phyloP scores from a whole-genome alignment of 2,797 vertebrate genomes.

The Phaenicophaeus curvirostris region DNA sequence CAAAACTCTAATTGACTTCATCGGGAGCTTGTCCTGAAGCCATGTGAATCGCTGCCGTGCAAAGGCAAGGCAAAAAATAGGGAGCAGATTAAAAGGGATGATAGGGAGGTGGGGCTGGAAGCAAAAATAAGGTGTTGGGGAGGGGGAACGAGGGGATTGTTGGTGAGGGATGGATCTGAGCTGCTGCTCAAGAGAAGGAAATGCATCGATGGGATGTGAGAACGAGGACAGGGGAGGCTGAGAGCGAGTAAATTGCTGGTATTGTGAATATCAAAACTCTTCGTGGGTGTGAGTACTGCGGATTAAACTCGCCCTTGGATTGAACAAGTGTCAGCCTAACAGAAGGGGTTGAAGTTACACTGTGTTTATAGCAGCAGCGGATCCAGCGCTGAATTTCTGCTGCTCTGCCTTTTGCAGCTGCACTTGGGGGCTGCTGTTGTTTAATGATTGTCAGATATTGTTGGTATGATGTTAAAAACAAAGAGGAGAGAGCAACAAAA shows the following conservation, averaged over 20 bases:
- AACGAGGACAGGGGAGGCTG: neutral
- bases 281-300: neutral
- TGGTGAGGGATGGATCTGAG: neutral
- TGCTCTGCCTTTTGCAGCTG: neutral
- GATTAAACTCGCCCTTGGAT: neutral
- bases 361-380: no score
- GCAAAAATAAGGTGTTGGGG: neutral
- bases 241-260: neutral
- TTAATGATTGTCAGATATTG: neutral
- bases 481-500: neutral
- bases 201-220: neutral
- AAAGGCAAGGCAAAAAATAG: neutral
- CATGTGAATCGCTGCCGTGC: accelerated
- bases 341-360: neutral
- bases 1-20: neutral
- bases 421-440: neutral
- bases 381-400: neutral
- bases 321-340: neutral
- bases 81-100: neutral
- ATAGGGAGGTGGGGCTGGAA: neutral
- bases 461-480: neutral
- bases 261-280: neutral
- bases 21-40: neutral
- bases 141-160: neutral
- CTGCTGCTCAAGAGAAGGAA: neutral